These are phyloP conservation scores for Masticophis lateralis DNA, from an alignment of 2,797 vertebrate species.

Conservation along the genomic window DNA sequence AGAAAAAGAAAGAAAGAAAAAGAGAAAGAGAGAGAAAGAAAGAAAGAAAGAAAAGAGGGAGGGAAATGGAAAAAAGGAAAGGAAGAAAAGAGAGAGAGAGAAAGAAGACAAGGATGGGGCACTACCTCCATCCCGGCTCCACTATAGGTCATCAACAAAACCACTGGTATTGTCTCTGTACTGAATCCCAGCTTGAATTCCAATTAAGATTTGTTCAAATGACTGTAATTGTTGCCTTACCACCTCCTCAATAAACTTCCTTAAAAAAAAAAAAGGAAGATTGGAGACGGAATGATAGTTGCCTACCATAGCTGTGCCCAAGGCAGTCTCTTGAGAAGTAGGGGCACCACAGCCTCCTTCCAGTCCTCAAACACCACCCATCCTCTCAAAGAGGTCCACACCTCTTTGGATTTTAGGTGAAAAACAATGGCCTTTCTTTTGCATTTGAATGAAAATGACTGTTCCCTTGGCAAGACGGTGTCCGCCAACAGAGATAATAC, in stretches of 20 bases:
- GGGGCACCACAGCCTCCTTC: background rate
- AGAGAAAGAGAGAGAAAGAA: too few relatives aligned
- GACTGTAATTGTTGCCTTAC: background rate
- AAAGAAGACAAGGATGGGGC: background rate
- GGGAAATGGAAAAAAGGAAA: too few relatives aligned
- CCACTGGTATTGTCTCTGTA: background rate
- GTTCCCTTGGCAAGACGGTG: background rate
- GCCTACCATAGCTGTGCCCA: background rate
- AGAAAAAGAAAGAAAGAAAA: fast-evolving
- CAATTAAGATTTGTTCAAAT: background rate
- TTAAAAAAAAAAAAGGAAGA: background rate
- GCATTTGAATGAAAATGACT: background rate
- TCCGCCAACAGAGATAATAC: background rate
- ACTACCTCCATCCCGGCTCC: background rate
- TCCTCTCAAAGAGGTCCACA: background rate
- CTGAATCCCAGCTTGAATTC: background rate
- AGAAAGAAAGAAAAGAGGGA: too few relatives aligned
- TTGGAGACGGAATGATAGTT: background rate
- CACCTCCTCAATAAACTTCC: background rate
- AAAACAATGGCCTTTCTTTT: background rate
- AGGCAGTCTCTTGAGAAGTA: background rate
- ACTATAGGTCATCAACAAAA: background rate
- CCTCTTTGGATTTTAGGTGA: background rate
- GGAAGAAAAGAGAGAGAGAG: background rate
- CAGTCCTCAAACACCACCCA: background rate